Conservation (phyloP, 2,888 invertebrate genomes). For the Ormyrus labotus region DNA sequence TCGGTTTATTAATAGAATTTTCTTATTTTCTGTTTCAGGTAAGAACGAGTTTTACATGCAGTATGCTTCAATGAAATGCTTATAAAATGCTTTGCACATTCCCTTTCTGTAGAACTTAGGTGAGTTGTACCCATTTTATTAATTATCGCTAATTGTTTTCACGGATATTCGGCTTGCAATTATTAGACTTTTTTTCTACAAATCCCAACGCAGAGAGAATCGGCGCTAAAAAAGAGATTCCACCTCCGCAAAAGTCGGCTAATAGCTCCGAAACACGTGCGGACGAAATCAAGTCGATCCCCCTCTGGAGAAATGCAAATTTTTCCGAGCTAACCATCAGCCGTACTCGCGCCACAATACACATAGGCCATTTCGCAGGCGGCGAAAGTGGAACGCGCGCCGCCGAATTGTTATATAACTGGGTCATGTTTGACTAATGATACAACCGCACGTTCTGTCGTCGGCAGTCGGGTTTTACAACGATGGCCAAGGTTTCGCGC, state of each 20-base stretch:
- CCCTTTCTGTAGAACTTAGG: slow-evolving; percentile 16
- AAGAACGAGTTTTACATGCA: slow-evolving; percentile 43
- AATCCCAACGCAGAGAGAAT: not conserved
- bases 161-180: too few relatives aligned
- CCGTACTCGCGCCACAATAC: too few relatives aligned
- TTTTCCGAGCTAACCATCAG: too few relatives aligned
- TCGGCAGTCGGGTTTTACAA: not conserved
- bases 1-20: slow-evolving; percentile 13
- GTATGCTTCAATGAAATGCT: slow-evolving; percentile 27
- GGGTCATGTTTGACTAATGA: slow-evolving; percentile 42
- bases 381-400: slow-evolving; percentile 26
- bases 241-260: too few relatives aligned
- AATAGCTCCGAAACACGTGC: too few relatives aligned
- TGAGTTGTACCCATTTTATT: slow-evolving; percentile 7
- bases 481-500: slow-evolving; percentile 21
- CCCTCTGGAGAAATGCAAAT: too few relatives aligned
- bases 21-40: slow-evolving; percentile 47
- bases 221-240: not conserved
- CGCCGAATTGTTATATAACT: slow-evolving; percentile 41
- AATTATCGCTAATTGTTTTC: too few relatives aligned
- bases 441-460: not conserved
- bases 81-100: slow-evolving; percentile 10
- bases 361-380: too few relatives aligned
- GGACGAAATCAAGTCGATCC: too few relatives aligned
- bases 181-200: not conserved